Evolutionary conservation across 2,797 vertebrate species (phyloP), one percentile per base, ranked within the genome.

Genomic region (Pelodytes ibericus): DNA sequence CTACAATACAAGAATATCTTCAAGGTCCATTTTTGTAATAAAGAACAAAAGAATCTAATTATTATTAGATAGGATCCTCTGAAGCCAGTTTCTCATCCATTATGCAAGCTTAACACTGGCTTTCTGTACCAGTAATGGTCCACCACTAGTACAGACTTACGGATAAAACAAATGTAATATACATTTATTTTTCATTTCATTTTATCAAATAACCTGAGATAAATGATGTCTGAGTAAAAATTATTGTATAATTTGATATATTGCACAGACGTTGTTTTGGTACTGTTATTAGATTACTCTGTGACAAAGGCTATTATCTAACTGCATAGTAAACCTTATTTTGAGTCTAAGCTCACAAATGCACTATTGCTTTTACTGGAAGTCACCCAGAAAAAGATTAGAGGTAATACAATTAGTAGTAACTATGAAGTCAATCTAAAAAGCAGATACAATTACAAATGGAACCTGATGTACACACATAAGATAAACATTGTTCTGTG

Each of bases 371-470:
- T 26, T 73, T 68, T 74, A 79, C 71, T 79, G 77, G 77, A 79
- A 79, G 71, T 73, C 47, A 74, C 71, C 64, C 71, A 57, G 71
- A 74, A 64, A 29, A 73, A 79, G 77, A 79, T 79, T 79, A 79
- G 29, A 79, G 64, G 57, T 73, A 79, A 79, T 79, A 73, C 56
- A 73, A 79, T 79, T 73, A 73, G 71, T 62, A 68, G 36, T 47
- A 68, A 79, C 71, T 56, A 63, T 72, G 63, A 67, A 68, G 76
- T 73, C 70, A 73, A 44, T 73, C 56, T 69, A 31, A 73, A 73
- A 69, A 51, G 64, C 77, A 79, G 76, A 79, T 64, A 73, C 64
- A 69, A 68, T 73, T 69, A 53, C 64, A 73, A 60, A 79, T 44
- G 64, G 61, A 29, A 36, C 30, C 63, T 73, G 58, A 68, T 61